phyloP scores from a whole-genome alignment of 2,797 vertebrate genomes.

The Labroides dimidiatus region DNA sequence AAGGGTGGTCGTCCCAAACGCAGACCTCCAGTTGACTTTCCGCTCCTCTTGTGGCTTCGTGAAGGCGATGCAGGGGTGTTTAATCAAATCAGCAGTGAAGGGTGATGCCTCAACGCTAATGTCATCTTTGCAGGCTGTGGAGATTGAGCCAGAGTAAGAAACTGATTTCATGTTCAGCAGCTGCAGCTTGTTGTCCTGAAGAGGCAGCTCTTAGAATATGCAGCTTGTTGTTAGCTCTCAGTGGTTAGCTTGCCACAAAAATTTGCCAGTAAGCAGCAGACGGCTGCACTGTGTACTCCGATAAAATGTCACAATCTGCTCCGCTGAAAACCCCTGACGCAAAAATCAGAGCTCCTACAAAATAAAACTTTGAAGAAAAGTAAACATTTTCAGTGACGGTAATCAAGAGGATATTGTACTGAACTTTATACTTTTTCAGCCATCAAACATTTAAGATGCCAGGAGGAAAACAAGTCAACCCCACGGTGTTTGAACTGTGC shows the following conservation, averaged over 20 bases:
- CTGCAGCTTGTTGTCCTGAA: slow-evolving; percentile 50
- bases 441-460: too few relatives aligned
- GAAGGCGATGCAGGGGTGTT: slow-evolving; percentile 91
- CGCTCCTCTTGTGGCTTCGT: slow-evolving; percentile 86
- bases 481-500: too few relatives aligned
- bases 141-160: slow-evolving; percentile 57
- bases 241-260: slow-evolving; percentile 53
- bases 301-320: slow-evolving; percentile 49
- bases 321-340: slow-evolving; percentile 35
- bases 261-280: slow-evolving; percentile 42
- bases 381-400: too few relatives aligned
- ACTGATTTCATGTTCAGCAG: slow-evolving; percentile 61
- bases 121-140: slow-evolving; percentile 76
- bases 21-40: slow-evolving; percentile 91
- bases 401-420: too few relatives aligned
- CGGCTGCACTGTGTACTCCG: slow-evolving; percentile 22
- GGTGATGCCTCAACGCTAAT: slow-evolving; percentile 65
- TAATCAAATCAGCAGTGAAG: slow-evolving; percentile 82
- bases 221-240: slow-evolving; percentile 57
- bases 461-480: too few relatives aligned
- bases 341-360: slow-evolving; percentile 17
- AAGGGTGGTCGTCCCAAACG: slow-evolving; percentile 91
- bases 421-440: too few relatives aligned
- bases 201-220: slow-evolving; percentile 51
- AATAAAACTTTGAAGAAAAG: too few relatives aligned